Percentiles rank a stretch among this genome's conserved stretches.
phyloP scores from a whole-genome alignment of 2,888 invertebrate species.

The Alcis repandata region DNA sequence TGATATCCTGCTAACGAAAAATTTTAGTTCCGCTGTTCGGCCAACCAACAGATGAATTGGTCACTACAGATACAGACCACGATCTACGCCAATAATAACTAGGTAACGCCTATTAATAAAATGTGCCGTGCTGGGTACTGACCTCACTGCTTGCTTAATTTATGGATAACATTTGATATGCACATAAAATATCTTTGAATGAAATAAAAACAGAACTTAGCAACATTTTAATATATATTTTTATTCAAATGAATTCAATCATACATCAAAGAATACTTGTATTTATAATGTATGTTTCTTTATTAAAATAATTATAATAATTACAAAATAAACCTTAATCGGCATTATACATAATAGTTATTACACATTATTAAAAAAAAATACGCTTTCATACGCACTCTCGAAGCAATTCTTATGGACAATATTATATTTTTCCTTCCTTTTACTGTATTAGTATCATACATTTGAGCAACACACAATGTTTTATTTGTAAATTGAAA shows the following conservation, averaged over 20 bases:
- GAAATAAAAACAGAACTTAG: slow-evolving; percentile 74
- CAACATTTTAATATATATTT: slow-evolving; percentile 88
- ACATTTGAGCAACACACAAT: slow-evolving; percentile 77
- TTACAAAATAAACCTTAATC: slow-evolving; percentile 84
- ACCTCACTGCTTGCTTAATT: neutral
- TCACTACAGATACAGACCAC: slow-evolving; percentile 6
- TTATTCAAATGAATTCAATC: slow-evolving; percentile 87
- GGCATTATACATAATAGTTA: slow-evolving; percentile 74
- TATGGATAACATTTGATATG: too few relatives aligned
- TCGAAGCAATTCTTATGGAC: slow-evolving; percentile 75
- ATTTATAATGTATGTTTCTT: slow-evolving; percentile 81
- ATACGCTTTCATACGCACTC: slow-evolving; percentile 71
- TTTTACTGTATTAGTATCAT: slow-evolving; percentile 48
- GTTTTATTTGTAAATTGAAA: slow-evolving; percentile 64
- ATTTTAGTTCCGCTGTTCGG: neutral
- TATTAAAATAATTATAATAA: slow-evolving; percentile 84
- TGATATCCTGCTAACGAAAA: neutral
- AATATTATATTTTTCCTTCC: slow-evolving; percentile 61
- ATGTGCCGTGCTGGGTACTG: neutral
- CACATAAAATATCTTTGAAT: slow-evolving; percentile 48
- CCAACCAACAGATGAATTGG: neutral
- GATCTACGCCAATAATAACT: slow-evolving; percentile 24
- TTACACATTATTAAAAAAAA: slow-evolving; percentile 77
- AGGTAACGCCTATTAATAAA: slow-evolving; percentile 52
- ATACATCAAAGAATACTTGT: slow-evolving; percentile 84